Evolutionary conservation across 2,113 vertebrate genomes (phyloP).

Genomic region (Sphaerodactylus townsendi): DNA sequence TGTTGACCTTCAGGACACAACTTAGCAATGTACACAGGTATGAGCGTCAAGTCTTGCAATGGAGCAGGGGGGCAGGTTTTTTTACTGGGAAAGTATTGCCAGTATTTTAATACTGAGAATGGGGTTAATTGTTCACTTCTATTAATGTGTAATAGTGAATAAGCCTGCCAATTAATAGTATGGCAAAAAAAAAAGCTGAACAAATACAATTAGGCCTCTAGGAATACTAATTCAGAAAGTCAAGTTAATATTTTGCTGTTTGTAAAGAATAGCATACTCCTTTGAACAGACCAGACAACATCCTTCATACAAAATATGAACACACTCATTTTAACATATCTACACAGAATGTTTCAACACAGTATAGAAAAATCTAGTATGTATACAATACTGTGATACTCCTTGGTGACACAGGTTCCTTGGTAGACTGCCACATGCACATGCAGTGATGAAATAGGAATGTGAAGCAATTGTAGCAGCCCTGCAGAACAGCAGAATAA

Average conservation of each 20-base stretch:
- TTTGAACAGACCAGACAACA: not conserved
- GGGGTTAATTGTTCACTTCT: conserved; percentile 25
- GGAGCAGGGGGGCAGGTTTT: conserved; percentile 30
- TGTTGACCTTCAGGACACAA: conserved; percentile 33
- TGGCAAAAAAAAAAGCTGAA: not conserved
- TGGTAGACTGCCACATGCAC: too few relatives aligned
- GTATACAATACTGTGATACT: not conserved
- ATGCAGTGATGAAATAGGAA: not conserved
- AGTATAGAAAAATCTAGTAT: not conserved
- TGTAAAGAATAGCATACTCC: not conserved
- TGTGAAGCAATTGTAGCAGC: not conserved
- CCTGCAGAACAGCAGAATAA: not conserved
- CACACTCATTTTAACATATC: not conserved
- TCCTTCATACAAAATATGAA: not conserved
- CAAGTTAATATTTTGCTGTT: not conserved
- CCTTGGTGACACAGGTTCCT: not conserved
- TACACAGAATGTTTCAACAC: not conserved
- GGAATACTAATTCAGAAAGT: not conserved
- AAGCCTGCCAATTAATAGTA: not conserved
- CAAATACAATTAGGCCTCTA: not conserved
- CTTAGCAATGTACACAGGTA: conserved; percentile 58
- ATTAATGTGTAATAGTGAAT: conserved; percentile 29
- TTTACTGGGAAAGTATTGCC: not conserved
- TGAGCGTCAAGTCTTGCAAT: not conserved
- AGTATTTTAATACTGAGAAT: conserved; percentile 27